Evolutionary conservation across 2,888 invertebrate species (phyloP).

Genomic region (Coenonympha glycerion): DNA sequence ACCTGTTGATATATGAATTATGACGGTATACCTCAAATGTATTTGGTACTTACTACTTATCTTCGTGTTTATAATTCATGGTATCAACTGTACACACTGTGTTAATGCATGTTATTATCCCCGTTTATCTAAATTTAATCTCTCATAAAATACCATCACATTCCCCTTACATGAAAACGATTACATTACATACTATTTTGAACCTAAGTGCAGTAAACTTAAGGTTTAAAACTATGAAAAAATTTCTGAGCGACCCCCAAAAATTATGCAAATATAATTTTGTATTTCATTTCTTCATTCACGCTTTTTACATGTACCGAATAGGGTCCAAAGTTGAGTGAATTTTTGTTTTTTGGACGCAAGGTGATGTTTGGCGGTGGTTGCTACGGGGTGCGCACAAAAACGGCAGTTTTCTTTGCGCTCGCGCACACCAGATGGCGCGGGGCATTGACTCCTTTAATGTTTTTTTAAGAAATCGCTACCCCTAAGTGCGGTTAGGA

Average conservation of each 20-base stretch:
- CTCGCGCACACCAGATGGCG: conserved; percentile 64
- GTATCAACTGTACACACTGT: conserved; percentile 30
- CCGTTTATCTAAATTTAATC: conserved; percentile 41
- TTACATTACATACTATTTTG: conserved; percentile 26
- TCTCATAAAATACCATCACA: conserved; percentile 29
- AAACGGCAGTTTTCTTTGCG: conserved; percentile 39
- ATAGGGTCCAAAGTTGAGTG: conserved; percentile 28
- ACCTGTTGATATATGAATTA: no score
- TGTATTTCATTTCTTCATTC: background rate
- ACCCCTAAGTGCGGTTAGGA: conserved; percentile 64
- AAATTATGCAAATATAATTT: conserved; percentile 16
- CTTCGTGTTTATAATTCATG: conserved; percentile 20
- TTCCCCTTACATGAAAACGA: conserved; percentile 5
- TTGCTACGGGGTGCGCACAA: conserved; percentile 48
- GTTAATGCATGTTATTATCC: conserved; percentile 28
- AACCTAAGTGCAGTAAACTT: conserved; percentile 29
- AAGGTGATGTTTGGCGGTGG: conserved; percentile 29
- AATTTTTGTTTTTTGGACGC: conserved; percentile 5
- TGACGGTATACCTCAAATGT: background rate
- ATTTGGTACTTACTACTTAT: background rate
- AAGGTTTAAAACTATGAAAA: conserved; percentile 28
- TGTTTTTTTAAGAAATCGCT: conserved; percentile 56
- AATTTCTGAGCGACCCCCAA: conserved; percentile 34
- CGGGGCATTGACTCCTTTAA: conserved; percentile 67
- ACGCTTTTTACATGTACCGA: conserved; percentile 9